Conservation (phyloP, 2,113 vertebrate genomes). For the Pongo abelii region DNA sequence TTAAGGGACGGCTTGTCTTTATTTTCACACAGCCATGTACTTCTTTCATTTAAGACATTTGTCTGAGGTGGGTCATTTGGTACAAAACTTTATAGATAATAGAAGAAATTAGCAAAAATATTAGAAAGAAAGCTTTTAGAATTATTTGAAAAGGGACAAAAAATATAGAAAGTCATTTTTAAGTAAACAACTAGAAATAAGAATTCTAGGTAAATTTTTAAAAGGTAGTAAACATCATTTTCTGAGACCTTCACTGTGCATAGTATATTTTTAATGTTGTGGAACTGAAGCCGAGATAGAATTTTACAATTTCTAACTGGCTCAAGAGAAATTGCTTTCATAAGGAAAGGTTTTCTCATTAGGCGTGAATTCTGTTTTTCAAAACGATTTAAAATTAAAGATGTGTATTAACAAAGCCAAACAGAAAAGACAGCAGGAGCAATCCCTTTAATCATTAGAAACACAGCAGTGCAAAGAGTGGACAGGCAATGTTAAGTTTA, state of each 20-base stretch:
- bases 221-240: not conserved
- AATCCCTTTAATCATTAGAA: not conserved
- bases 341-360: constrained; percentile 31
- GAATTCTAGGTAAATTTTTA: not conserved
- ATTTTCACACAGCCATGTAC: not conserved
- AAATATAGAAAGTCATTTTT: constrained; percentile 1
- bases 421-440: not conserved
- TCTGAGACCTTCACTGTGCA: not conserved
- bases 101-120: constrained; percentile 20
- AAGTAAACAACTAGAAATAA: not conserved
- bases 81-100: constrained; percentile 3
- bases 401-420: not conserved
- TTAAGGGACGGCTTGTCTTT: not conserved
- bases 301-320: constrained; percentile 31
- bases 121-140: constrained; percentile 34
- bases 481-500: not conserved
- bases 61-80: not conserved
- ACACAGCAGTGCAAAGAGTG: not conserved
- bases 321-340: not conserved
- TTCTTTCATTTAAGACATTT: constrained; percentile 11
- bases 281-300: not conserved
- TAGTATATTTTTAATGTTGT: not conserved
- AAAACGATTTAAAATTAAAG: constrained; percentile 1
- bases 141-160: not conserved
- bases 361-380: not conserved